Base-by-base conservation (phyloP, 2,797 vertebrate species). In the Sebastes itinus region DNA sequence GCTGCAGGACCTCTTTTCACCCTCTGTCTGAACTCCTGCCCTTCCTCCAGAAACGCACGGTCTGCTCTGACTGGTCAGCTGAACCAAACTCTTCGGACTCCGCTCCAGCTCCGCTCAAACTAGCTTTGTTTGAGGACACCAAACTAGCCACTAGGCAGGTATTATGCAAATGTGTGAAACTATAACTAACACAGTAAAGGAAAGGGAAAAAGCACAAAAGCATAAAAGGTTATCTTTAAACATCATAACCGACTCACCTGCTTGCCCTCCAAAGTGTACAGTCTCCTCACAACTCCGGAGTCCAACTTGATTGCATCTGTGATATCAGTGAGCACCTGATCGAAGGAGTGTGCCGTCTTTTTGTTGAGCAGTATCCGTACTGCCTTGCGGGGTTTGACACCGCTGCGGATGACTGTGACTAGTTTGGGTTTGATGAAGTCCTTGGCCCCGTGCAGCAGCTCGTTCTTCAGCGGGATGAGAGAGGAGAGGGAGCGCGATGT, bases 351-450 rank as follows among this genome's bases (percentile, higher is more conserved):
- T 0, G 98, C 99, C 0, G 99, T 99, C 95, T 99, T 99, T 95
- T 98, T 99, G 82, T 99, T 99, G 80, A 99, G 97, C 78, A 99
- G 97, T 71, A 99, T 96, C 42, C 98, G 95, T 7, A 99, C 99
- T 0, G 99, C 99, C 92, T 99, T 99, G 58, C 99, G 96, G 0
- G 99, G 99, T 86, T 99, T 99, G 63, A 99, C 98, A 2, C 99
- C 99, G 35, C 98, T 97, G 55, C 99, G 97, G 86, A 99, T 99
- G 88, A 99, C 98, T 1, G 99, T 99, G 93, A 99, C 99, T 16
- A 99, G 82, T 68, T 99, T 99, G 89, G 99, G 99, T 79, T 98
- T 99, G 92, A 99, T 98, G 94, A 98, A 99, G 71, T 99, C 99
- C 90, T 99, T 99, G 82, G 94, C 93, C 79, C 99, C 98, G 6